These are phyloP conservation scores for Parascotia fuliginaria DNA, from an alignment of 2,888 invertebrate genomes.

Conservation along the genomic window DNA sequence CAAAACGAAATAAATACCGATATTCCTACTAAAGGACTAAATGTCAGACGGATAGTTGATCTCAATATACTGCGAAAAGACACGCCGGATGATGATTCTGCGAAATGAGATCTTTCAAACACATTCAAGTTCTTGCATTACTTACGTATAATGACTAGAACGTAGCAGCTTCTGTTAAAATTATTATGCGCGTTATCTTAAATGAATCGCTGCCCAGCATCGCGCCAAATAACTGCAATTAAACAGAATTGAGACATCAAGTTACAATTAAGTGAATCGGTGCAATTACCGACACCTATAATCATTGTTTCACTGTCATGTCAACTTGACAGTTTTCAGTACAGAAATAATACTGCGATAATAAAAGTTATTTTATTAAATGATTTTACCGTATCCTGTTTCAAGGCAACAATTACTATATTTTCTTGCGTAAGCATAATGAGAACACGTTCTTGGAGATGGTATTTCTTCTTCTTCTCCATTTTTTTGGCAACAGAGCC, in stretches of 20 bases:
- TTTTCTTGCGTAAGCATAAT: no score
- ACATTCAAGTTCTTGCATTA: neutral
- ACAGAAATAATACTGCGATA: slow-evolving; percentile 6
- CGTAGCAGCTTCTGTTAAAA: slow-evolving; percentile 29
- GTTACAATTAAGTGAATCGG: slow-evolving; percentile 44
- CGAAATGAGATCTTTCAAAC: no score
- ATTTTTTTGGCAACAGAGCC: no score
- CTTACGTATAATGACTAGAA: slow-evolving; percentile 5
- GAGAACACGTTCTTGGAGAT: no score
- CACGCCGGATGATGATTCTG: no score
- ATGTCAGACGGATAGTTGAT: no score
- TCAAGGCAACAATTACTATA: no score
- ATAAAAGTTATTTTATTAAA: neutral
- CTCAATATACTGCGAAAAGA: no score
- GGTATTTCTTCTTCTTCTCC: no score
- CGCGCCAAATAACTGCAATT: slow-evolving; percentile 43
- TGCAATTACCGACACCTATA: slow-evolving; percentile 38
- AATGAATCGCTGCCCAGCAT: slow-evolving; percentile 41
- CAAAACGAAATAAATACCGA: no score
- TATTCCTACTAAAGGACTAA: no score
- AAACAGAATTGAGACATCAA: slow-evolving; percentile 48
- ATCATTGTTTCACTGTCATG: slow-evolving; percentile 39
- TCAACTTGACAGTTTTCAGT: slow-evolving; percentile 21
- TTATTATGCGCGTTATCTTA: slow-evolving; percentile 37
- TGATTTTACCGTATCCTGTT: neutral